phyloP scores from a whole-genome alignment of 1,140 invertebrate genomes.

The Drosophila malerkotliana region DNA sequence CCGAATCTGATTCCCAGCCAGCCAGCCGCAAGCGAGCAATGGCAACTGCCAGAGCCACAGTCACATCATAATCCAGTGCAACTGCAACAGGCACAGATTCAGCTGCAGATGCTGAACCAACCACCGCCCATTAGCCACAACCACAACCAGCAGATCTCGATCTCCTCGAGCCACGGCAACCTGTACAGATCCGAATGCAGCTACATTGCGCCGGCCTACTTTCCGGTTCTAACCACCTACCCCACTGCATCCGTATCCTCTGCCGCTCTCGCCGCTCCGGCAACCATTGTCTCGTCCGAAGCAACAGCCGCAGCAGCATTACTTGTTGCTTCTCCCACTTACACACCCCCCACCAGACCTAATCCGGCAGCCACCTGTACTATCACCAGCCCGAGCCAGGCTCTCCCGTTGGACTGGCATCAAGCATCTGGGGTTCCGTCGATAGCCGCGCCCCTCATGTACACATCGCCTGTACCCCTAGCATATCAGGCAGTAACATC shows the following conservation, averaged over 20 bases:
- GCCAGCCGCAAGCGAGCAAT: constrained; percentile 23
- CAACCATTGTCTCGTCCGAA: background rate
- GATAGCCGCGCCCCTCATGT: background rate
- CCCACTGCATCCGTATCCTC: background rate
- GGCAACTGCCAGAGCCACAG: constrained; percentile 11
- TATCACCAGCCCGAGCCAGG: background rate
- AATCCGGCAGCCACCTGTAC: background rate
- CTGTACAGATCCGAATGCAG: constrained; percentile 8
- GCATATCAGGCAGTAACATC: constrained; percentile 6
- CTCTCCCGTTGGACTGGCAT: background rate
- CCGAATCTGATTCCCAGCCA: constrained; percentile 17
- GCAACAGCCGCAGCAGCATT: constrained; percentile 1
- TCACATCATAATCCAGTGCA: constrained; percentile 11
- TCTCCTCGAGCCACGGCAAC: constrained; percentile 3
- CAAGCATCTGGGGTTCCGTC: background rate
- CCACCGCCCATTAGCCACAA: background rate
- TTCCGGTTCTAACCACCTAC: background rate
- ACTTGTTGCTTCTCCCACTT: background rate
- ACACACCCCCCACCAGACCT: background rate
- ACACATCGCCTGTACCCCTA: background rate
- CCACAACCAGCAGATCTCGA: constrained; percentile 4
- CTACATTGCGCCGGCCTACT: constrained; percentile 7
- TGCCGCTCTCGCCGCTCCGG: background rate
- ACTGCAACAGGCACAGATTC: background rate
- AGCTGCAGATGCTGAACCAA: background rate